These are phyloP conservation scores for Tetragonula carbonaria DNA, from an alignment of 2,888 invertebrate genomes.

Conservation along the genomic window DNA sequence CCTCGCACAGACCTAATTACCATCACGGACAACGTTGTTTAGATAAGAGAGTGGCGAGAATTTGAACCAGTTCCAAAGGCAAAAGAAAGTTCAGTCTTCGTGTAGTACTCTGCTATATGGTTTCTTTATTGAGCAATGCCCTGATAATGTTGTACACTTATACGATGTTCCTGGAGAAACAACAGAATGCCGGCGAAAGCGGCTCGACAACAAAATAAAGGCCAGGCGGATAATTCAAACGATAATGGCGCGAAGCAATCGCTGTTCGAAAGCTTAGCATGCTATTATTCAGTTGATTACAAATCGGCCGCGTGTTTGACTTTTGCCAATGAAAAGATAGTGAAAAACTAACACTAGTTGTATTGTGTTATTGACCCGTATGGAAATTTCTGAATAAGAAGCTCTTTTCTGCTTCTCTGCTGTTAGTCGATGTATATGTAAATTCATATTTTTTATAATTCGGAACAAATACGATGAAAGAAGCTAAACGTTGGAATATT, in stretches of 20 bases:
- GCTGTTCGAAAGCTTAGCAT: background rate
- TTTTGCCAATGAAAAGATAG: background rate
- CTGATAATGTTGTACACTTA: slow-evolving; percentile 28
- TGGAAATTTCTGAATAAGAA: background rate
- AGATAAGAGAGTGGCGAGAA: background rate
- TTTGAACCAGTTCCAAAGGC: slow-evolving; percentile 7
- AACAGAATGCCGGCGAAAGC: slow-evolving; percentile 43
- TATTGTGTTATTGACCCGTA: background rate
- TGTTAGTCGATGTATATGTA: no score
- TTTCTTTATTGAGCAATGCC: slow-evolving; percentile 32
- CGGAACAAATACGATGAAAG: no score
- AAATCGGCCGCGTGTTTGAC: background rate
- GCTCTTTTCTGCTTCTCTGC: background rate
- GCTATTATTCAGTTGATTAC: slow-evolving; percentile 4
- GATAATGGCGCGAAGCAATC: slow-evolving; percentile 11
- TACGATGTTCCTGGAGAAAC: slow-evolving; percentile 18
- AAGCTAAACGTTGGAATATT: no score
- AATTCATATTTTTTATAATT: no score
- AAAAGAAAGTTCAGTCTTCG: slow-evolving; percentile 5
- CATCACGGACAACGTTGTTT: background rate
- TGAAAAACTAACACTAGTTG: background rate
- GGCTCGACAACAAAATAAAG: slow-evolving; percentile 45
- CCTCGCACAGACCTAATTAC: slow-evolving; percentile 2
- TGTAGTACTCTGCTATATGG: background rate
- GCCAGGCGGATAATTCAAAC: slow-evolving; percentile 31